These are phyloP conservation scores for Alviniconcha strummeri DNA, from an alignment of 2,888 invertebrate species.

Conservation along the genomic window DNA sequence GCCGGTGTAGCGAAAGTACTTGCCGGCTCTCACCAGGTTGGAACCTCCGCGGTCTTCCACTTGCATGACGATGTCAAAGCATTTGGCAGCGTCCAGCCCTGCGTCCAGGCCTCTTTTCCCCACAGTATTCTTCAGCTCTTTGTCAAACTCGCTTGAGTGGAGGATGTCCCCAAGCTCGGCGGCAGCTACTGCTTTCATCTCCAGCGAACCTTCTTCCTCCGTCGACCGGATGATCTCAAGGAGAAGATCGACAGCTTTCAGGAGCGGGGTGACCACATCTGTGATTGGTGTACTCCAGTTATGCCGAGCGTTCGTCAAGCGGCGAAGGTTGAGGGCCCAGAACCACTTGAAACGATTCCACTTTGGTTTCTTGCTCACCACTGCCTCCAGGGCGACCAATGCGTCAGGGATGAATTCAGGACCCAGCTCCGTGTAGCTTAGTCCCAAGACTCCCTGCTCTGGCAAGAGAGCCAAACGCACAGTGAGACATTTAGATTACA, in stretches of 20 bases:
- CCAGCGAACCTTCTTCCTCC: not conserved
- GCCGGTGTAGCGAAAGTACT: not conserved
- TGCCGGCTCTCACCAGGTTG: constrained; percentile 6
- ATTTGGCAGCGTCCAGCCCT: not conserved
- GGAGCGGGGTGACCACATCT: not conserved
- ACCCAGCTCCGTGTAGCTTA: constrained; percentile 4
- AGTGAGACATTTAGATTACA: too few relatives aligned
- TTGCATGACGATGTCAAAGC: constrained; percentile 14
- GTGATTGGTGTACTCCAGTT: not conserved
- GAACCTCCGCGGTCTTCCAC: not conserved
- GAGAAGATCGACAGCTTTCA: not conserved
- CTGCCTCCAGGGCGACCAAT: not conserved
- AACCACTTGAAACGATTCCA: not conserved
- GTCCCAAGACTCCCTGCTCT: not conserved
- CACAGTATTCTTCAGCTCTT: not conserved
- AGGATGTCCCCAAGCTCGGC: constrained; percentile 19
- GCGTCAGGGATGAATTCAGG: not conserved
- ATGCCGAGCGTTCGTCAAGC: not conserved
- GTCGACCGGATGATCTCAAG: not conserved
- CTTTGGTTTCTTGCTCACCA: not conserved
- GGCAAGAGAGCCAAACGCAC: not conserved
- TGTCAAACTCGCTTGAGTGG: not conserved
- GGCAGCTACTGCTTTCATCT: not conserved
- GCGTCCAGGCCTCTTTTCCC: not conserved
- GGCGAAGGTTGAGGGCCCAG: not conserved